phyloP scores from a whole-genome alignment of 2,888 invertebrate species.

The Zygaena filipendulae region DNA sequence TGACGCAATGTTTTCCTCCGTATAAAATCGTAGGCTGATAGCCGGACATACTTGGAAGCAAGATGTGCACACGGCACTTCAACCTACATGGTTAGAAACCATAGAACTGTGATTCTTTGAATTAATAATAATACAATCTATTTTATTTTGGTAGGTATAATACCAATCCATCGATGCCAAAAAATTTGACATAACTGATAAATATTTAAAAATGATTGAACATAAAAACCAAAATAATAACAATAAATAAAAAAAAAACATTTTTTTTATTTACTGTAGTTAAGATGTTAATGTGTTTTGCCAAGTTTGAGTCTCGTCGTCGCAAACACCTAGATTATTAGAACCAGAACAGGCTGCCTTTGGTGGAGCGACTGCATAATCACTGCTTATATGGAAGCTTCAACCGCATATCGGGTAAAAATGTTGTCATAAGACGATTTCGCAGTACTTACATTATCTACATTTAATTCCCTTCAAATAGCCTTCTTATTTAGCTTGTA shows the following conservation, averaged over 20 bases:
- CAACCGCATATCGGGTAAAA: constrained; percentile 50
- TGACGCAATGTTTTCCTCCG: constrained; percentile 54
- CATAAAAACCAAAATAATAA: too few species aligned
- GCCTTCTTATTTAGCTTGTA: constrained; percentile 21
- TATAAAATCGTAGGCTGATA: constrained; percentile 45
- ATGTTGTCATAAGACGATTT: constrained; percentile 58
- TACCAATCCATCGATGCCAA: too few species aligned
- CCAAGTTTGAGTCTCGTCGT: too few species aligned
- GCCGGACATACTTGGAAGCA: constrained; percentile 47
- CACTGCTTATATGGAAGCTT: constrained; percentile 47
- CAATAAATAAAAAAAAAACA: too few species aligned
- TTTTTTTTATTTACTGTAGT: too few species aligned
- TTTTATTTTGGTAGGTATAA: too few species aligned
- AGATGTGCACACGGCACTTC: constrained; percentile 60
- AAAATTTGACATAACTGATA: too few species aligned
- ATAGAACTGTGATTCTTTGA: too few species aligned
- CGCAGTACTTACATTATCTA: constrained; percentile 19
- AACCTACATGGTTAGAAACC: constrained; percentile 57
- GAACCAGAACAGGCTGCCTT: constrained; percentile 50
- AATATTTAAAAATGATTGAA: too few species aligned
- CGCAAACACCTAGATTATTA: constrained; percentile 3
- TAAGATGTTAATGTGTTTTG: too few species aligned
- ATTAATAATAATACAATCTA: too few species aligned
- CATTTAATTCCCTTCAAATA: constrained; percentile 21
- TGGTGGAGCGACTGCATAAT: constrained; percentile 52